phyloP scores from a whole-genome alignment of 2,113 vertebrate species.

The Labeo catla region DNA sequence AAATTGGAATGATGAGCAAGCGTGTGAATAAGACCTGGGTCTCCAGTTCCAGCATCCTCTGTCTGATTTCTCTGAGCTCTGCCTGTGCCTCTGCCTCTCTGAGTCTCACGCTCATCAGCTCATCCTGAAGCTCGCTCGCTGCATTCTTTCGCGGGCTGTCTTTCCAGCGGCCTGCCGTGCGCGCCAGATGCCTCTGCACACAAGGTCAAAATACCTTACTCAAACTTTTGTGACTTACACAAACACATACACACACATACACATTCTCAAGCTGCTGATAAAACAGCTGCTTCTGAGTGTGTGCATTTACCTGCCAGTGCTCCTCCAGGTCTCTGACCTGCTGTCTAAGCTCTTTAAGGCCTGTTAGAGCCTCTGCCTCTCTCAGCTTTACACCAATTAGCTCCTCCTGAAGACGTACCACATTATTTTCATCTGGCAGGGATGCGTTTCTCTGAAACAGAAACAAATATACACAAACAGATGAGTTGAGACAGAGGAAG shows the following conservation, averaged over 20 bases:
- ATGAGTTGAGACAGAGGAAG: neutral
- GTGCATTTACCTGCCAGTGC: slow-evolving; percentile 91
- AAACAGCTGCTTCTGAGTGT: neutral
- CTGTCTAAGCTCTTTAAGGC: slow-evolving; percentile 91
- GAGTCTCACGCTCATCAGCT: slow-evolving; percentile 93
- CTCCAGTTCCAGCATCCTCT: slow-evolving; percentile 94
- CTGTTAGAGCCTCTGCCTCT: slow-evolving; percentile 91
- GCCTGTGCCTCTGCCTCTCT: slow-evolving; percentile 94
- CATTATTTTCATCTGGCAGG: slow-evolving; percentile 95
- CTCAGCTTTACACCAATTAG: slow-evolving; percentile 93
- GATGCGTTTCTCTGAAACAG: slow-evolving; percentile 85
- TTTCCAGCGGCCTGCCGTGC: slow-evolving; percentile 93
- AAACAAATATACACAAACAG: slow-evolving; percentile 19
- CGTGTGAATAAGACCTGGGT: slow-evolving; percentile 83
- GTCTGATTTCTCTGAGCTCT: slow-evolving; percentile 88
- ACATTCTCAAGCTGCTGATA: neutral
- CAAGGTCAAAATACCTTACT: neutral
- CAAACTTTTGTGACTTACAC: neutral
- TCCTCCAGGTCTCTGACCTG: slow-evolving; percentile 94
- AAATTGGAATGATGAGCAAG: neutral
- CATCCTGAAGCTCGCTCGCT: slow-evolving; percentile 91
- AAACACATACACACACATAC: neutral
- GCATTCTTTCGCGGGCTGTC: slow-evolving; percentile 90
- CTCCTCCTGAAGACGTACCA: slow-evolving; percentile 93
- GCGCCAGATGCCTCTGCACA: slow-evolving; percentile 88